These are phyloP conservation scores for Sinocyclocheilus maitianheensis DNA, from an alignment of 2,113 vertebrate genomes.

Conservation along the genomic window DNA sequence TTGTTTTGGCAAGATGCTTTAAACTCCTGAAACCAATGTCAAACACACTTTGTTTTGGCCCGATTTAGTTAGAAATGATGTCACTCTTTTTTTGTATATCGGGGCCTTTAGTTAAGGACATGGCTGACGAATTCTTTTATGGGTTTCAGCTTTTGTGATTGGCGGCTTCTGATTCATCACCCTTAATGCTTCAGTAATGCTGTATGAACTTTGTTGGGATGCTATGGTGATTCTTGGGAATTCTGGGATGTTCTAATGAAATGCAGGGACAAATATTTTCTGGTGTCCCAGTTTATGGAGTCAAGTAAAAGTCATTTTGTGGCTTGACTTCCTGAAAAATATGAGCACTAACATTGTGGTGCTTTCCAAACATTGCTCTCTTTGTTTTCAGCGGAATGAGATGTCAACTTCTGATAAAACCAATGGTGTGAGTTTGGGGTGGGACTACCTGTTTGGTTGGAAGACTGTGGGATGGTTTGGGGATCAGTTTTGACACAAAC, in stretches of 20 bases:
- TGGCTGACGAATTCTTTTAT: constrained; percentile 46
- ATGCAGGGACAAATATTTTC: neutral
- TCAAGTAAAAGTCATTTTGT: neutral
- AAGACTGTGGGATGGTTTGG: neutral
- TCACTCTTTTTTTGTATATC: too few species aligned
- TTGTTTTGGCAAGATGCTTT: too few species aligned
- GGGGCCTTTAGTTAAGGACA: constrained; percentile 35
- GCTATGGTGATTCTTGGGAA: constrained; percentile 40
- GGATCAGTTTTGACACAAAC: neutral
- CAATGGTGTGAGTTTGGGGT: too few species aligned
- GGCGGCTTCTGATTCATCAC: constrained; percentile 15
- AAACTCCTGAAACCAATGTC: too few species aligned
- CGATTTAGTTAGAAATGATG: too few species aligned
- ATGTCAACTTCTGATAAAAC: neutral
- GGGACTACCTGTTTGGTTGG: neutral
- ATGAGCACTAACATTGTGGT: neutral
- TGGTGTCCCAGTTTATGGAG: neutral
- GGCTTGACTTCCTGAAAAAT: neutral
- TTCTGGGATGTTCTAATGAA: neutral
- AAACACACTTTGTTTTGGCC: too few species aligned
- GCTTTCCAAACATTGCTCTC: neutral
- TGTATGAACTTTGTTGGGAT: constrained; percentile 19
- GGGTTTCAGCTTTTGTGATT: constrained; percentile 47
- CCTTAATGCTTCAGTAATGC: constrained; percentile 59
- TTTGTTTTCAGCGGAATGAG: neutral